Evolutionary conservation across 2,113 vertebrate genomes (phyloP).

Genomic region (Rostratula benghalensis): DNA sequence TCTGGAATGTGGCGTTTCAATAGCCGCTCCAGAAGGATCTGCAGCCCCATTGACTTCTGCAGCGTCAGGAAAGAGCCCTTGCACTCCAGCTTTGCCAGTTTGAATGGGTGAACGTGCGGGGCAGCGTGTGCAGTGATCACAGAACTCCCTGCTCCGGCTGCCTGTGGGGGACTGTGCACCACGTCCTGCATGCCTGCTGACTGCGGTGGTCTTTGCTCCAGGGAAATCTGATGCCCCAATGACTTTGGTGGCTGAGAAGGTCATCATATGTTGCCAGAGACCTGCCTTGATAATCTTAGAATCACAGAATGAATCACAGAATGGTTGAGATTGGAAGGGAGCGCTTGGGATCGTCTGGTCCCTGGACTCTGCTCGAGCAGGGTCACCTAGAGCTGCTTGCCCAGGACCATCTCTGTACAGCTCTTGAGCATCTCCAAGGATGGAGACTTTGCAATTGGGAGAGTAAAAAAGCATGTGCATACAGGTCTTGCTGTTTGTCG

Average conservation of each 20-base stretch:
- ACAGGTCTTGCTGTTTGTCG: not conserved
- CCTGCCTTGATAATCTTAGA: not conserved
- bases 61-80: not conserved
- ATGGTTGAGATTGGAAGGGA: not conserved
- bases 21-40: conserved; percentile 35
- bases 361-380: not conserved
- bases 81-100: not conserved
- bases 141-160: not conserved
- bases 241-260: not conserved
- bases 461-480: not conserved
- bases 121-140: accelerated
- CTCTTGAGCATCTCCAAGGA: not conserved
- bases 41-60: conserved; percentile 26
- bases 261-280: not conserved
- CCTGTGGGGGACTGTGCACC: not conserved
- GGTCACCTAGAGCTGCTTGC: not conserved
- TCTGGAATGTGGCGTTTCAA: conserved; percentile 49
- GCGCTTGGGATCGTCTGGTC: not conserved
- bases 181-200: accelerated
- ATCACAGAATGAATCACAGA: not conserved
- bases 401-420: not conserved
- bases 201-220: accelerated
- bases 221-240: not conserved
- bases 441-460: not conserved
- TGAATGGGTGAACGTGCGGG: not conserved